Evolutionary conservation across 2,888 invertebrate genomes (phyloP).

Genomic region (Andrena praecox): DNA sequence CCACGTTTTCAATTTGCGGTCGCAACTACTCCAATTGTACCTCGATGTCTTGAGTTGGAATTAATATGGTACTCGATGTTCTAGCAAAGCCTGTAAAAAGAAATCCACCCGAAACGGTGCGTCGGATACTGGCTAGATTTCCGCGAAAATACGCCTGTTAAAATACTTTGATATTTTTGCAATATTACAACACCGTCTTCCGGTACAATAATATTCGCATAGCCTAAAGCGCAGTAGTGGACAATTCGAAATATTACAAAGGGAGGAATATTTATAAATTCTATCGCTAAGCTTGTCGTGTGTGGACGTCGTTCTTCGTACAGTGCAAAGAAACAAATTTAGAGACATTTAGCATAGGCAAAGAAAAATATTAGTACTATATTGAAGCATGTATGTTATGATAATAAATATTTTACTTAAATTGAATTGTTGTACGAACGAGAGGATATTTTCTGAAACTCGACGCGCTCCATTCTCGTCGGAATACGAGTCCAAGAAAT

Average conservation of each 20-base stretch:
- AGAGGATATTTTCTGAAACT: conserved; percentile 47
- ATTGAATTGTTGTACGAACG: conserved; percentile 51
- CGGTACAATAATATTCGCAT: conserved; percentile 78
- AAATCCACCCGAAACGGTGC: not conserved
- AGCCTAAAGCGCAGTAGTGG: conserved; percentile 71
- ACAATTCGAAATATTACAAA: conserved; percentile 51
- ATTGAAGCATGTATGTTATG: conserved; percentile 69
- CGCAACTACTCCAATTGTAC: conserved; percentile 4
- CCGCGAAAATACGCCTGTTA: conserved; percentile 63
- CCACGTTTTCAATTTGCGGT: conserved; percentile 27
- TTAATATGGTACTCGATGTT: not conserved
- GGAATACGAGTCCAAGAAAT: conserved; percentile 21
- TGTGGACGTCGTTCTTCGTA: conserved; percentile 53
- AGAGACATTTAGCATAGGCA: conserved; percentile 52
- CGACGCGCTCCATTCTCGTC: conserved; percentile 18
- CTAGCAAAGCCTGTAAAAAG: not conserved
- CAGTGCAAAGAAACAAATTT: conserved; percentile 53
- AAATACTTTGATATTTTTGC: conserved; percentile 78
- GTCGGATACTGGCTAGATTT: conserved; percentile 11
- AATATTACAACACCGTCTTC: conserved; percentile 82
- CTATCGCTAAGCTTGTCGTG: conserved; percentile 62
- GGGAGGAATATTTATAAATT: conserved; percentile 58
- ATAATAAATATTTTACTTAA: conserved; percentile 60
- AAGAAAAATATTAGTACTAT: conserved; percentile 67
- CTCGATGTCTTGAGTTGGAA: conserved; percentile 2